Conservation (phyloP, 2,113 vertebrate genomes). For the Cyprinodon variegatus region DNA sequence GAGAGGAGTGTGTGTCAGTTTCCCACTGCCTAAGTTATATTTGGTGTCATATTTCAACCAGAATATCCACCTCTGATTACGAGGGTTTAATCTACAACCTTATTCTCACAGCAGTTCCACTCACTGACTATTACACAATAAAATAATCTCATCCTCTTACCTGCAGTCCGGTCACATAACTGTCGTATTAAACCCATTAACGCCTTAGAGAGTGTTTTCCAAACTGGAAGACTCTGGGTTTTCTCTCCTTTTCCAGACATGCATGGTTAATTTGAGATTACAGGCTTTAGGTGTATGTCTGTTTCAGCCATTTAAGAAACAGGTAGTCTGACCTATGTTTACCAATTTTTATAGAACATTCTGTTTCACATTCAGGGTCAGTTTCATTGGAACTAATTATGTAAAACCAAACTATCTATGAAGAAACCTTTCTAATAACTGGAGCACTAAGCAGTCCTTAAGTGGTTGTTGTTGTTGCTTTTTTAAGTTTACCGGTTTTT, state of each 20-base stretch:
- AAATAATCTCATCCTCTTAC: constrained; percentile 57
- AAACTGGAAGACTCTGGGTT: background rate
- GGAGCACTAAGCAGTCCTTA: no score
- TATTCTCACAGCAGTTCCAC: constrained; percentile 40
- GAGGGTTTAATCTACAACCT: background rate
- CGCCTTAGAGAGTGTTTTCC: no score
- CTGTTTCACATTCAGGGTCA: background rate
- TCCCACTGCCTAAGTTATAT: no score
- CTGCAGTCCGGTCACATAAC: constrained; percentile 33
- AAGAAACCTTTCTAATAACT: no score
- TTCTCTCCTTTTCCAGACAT: background rate
- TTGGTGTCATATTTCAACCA: constrained; percentile 6
- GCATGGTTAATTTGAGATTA: background rate
- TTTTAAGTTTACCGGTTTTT: no score
- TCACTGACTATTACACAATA: constrained; percentile 49
- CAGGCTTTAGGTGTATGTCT: background rate
- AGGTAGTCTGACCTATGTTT: background rate
- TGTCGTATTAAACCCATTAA: constrained; percentile 12
- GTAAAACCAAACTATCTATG: background rate
- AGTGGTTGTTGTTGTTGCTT: no score
- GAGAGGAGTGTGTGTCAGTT: no score
- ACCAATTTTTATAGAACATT: background rate
- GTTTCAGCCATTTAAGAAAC: background rate
- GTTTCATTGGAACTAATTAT: background rate
- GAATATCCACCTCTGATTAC: constrained; percentile 22